A percentile compares a stretch with the other conserved stretches of the same genome.
Conservation (phyloP, 2,888 invertebrate species). For the Caenorhabditis uteleia region DNA sequence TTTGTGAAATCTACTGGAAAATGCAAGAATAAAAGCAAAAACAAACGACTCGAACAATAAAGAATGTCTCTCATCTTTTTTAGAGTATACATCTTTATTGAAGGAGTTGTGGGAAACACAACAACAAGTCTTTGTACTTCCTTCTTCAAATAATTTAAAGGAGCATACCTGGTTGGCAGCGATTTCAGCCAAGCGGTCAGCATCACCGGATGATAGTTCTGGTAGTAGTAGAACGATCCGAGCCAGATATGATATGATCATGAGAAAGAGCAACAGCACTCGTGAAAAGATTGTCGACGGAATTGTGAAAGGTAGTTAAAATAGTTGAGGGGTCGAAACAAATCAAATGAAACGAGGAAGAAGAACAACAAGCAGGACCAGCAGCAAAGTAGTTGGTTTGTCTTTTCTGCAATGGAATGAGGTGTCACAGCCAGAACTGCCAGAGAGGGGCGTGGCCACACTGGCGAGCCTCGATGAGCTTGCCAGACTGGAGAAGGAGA, state of each 20-base stretch:
- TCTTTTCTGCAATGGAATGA: too few relatives aligned
- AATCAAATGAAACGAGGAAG: conserved; percentile 9
- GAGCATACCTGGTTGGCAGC: conserved; percentile 47
- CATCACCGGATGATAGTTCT: conserved; percentile 58
- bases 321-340: conserved; percentile 4
- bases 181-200: conserved; percentile 54
- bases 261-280: conserved; percentile 31
- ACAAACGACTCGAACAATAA: conserved; percentile 4
- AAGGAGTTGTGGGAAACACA: too few relatives aligned
- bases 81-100: too few relatives aligned
- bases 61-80: too few relatives aligned
- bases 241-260: conserved; percentile 68
- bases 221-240: conserved; percentile 64
- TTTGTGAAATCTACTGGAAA: conserved; percentile 12
- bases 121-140: too few relatives aligned
- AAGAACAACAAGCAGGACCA: conserved; percentile 5
- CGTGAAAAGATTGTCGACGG: conserved; percentile 17
- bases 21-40: conserved; percentile 1
- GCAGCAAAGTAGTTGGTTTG: too few relatives aligned
- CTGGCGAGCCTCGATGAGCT: background rate
- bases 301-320: conserved; percentile 18
- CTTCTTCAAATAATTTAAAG: too few relatives aligned
- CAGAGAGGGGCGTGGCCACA: conserved; percentile 24
- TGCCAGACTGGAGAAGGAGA: background rate
- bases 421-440: conserved; percentile 41